phyloP scores from a whole-genome alignment of 1,140 invertebrate genomes.

The Akabosia matsudoensis region DNA sequence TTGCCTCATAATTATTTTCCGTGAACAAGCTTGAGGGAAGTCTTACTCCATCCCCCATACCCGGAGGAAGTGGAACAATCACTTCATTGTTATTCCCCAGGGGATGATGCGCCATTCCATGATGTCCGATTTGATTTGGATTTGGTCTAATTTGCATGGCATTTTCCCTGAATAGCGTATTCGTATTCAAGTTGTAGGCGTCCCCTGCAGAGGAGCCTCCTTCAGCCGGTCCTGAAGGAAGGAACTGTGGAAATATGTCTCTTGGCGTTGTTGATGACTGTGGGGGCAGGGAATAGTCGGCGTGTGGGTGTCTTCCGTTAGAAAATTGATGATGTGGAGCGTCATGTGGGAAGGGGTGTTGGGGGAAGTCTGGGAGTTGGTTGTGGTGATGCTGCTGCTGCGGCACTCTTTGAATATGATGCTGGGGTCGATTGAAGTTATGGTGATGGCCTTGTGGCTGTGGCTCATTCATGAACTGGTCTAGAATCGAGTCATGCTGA shows the following conservation, averaged over 20 bases:
- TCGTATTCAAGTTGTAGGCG: slow-evolving; percentile 26
- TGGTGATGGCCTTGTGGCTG: too few species aligned
- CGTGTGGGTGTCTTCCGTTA: not conserved
- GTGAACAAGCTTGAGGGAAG: slow-evolving; percentile 10
- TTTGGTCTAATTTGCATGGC: slow-evolving; percentile 31
- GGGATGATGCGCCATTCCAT: not conserved
- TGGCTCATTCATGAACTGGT: too few species aligned
- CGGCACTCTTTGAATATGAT: too few species aligned
- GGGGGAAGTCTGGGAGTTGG: not conserved
- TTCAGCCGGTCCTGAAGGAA: not conserved
- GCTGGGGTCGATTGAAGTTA: too few species aligned
- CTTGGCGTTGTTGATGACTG: not conserved
- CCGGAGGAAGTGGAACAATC: slow-evolving; percentile 29
- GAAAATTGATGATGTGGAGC: not conserved
- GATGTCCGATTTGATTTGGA: not conserved
- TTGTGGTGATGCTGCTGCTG: too few species aligned
- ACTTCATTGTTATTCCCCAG: slow-evolving; percentile 3
- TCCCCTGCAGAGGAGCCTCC: not conserved
- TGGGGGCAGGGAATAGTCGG: not conserved
- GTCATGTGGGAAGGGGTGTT: not conserved
- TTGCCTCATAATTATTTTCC: not conserved
- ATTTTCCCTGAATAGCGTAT: slow-evolving; percentile 37
- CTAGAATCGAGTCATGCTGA: not conserved
- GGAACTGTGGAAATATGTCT: not conserved
- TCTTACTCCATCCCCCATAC: not conserved